phyloP scores from a whole-genome alignment of 2,113 vertebrate species.

The Melospiza georgiana region DNA sequence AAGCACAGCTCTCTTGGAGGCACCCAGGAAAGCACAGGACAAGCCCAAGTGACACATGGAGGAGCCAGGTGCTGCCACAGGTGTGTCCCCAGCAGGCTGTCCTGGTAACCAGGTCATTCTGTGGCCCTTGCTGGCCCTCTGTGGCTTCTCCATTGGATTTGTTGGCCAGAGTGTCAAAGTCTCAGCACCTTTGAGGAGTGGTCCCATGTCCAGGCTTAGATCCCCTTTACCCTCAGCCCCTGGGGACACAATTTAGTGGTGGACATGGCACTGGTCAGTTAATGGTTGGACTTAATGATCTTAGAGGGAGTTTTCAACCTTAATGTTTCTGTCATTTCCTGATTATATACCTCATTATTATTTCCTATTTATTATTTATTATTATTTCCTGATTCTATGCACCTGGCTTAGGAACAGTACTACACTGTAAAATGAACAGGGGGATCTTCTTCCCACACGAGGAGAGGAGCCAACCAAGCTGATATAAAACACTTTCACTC shows the following conservation, averaged over 20 bases:
- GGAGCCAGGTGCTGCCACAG: background rate
- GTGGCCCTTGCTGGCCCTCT: background rate
- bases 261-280: background rate
- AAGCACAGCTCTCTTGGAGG: background rate
- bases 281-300: background rate
- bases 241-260: background rate
- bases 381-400: background rate
- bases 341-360: background rate
- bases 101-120: background rate
- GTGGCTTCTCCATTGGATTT: background rate
- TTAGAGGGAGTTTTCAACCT: background rate
- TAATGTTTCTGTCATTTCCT: background rate
- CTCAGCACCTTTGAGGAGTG: background rate
- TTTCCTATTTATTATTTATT: too few relatives aligned
- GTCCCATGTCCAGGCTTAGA: background rate
- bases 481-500: background rate
- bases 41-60: background rate
- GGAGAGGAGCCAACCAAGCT: background rate
- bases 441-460: background rate
- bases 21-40: background rate
- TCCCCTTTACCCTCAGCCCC: background rate
- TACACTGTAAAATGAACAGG: background rate
- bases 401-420: background rate
- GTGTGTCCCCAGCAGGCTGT: background rate
- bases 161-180: background rate